Conservation (phyloP, 2,113 vertebrate species). For the Petromus typicus region DNA sequence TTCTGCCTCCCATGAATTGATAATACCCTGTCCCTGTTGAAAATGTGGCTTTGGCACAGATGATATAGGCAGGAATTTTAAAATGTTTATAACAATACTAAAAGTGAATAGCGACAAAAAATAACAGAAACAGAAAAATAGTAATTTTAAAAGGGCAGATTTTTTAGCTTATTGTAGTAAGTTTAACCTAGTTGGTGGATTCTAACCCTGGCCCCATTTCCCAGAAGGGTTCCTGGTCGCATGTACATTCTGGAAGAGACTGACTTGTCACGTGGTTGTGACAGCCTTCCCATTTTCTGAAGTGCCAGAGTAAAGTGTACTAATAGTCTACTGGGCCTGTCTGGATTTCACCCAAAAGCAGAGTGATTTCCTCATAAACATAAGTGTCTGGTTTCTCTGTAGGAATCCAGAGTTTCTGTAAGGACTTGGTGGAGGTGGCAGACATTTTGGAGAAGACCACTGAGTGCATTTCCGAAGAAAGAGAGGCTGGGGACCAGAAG, state of each 20-base stretch:
- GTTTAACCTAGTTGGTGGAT: background rate
- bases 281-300: background rate
- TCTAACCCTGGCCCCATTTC: background rate
- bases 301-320: background rate
- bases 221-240: background rate
- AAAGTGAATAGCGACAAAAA: background rate
- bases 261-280: background rate
- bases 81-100: background rate
- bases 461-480: slow-evolving; percentile 76
- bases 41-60: slow-evolving; percentile 3
- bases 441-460: slow-evolving; percentile 91
- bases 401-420: slow-evolving; percentile 95
- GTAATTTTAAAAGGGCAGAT: background rate
- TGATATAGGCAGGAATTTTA: slow-evolving; percentile 25
- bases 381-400: background rate
- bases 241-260: background rate
- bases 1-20: background rate
- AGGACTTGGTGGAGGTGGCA: slow-evolving; percentile 92
- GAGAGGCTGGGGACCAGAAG: slow-evolving; percentile 81
- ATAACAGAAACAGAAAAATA: background rate
- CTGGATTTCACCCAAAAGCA: background rate
- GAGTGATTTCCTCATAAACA: slow-evolving; percentile 31
- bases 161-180: background rate
- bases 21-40: slow-evolving; percentile 23
- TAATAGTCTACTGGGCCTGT: background rate